phyloP scores from a whole-genome alignment of 2,797 vertebrate species.

The Lerista edwardsae region DNA sequence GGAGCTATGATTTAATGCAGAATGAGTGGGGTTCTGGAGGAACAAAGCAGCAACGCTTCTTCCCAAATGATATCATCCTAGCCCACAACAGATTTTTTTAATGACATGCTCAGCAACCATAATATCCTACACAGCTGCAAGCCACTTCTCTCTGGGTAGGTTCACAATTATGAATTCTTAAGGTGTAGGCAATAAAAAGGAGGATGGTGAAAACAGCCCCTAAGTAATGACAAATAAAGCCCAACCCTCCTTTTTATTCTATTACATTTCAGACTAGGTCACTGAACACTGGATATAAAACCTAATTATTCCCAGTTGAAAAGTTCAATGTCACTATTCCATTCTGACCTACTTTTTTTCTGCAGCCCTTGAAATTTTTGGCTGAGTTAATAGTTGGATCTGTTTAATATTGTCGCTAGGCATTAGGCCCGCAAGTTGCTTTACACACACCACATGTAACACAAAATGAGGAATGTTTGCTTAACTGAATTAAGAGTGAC shows the following conservation, averaged over 20 bases:
- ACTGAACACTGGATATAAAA: conserved; percentile 80
- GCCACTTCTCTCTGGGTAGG: conserved; percentile 52
- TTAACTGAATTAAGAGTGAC: conserved; percentile 52
- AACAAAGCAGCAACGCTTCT: conserved; percentile 44
- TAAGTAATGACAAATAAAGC: conserved; percentile 59
- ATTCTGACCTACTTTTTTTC: conserved; percentile 84
- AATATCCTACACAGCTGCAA: conserved; percentile 44
- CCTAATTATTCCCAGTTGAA: conserved; percentile 84
- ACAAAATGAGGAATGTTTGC: conserved; percentile 48
- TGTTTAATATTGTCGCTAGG: conserved; percentile 49
- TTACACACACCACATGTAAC: conserved; percentile 28
- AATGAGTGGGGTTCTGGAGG: conserved; percentile 38
- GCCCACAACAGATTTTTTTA: conserved; percentile 51
- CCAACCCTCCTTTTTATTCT: conserved; percentile 54
- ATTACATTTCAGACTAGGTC: conserved; percentile 71
- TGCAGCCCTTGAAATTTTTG: conserved; percentile 64
- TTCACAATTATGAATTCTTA: conserved; percentile 64
- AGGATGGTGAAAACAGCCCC: conserved; percentile 38
- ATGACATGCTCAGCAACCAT: conserved; percentile 51
- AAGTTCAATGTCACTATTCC: conserved; percentile 84
- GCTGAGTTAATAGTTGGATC: conserved; percentile 39
- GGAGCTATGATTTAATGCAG: conserved; percentile 55
- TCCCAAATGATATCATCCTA: conserved; percentile 61
- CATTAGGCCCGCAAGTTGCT: conserved; percentile 32
- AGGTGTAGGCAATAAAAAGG: conserved; percentile 45